Percentiles rank a stretch among this genome's conserved stretches.
Evolutionary conservation across 35 echinoderm and acorn worm genomes (phyloP).

Genomic region (Hemicentrotus pulcherrimus): DNA sequence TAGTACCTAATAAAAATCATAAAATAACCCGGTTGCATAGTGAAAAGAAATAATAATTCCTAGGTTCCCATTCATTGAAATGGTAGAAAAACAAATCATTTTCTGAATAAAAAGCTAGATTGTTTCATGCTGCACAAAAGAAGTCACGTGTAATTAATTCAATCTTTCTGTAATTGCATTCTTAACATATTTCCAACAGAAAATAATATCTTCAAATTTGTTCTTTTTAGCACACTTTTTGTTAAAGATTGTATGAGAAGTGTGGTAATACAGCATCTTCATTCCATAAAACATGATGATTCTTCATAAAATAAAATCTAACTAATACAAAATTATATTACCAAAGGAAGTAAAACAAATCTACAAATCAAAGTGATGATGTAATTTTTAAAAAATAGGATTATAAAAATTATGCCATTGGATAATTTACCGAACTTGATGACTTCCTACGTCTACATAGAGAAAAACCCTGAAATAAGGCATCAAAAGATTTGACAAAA

Average conservation of each 20-base stretch:
- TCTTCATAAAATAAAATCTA: not conserved
- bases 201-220: not conserved
- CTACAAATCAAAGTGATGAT: not conserved
- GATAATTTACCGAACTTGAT: not conserved
- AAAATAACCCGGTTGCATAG: too few species aligned
- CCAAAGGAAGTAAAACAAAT: not conserved
- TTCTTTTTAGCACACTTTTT: not conserved
- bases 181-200: not conserved
- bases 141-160: not conserved
- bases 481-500: not conserved
- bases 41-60: too few species aligned
- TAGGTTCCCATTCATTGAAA: too few species aligned
- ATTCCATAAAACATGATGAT: not conserved
- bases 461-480: constrained; percentile 2
- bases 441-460: constrained; percentile 1
- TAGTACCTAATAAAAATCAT: too few species aligned
- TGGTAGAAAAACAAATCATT: too few species aligned
- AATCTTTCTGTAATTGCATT: not conserved
- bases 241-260: not conserved
- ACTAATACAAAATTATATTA: not conserved
- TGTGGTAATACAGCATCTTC: not conserved
- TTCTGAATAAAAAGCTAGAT: not conserved
- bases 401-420: not conserved
- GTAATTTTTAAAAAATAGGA: not conserved
- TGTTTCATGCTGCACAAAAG: not conserved